Conservation (phyloP, 2,113 vertebrate genomes). For the Ochotona curzoniae region DNA sequence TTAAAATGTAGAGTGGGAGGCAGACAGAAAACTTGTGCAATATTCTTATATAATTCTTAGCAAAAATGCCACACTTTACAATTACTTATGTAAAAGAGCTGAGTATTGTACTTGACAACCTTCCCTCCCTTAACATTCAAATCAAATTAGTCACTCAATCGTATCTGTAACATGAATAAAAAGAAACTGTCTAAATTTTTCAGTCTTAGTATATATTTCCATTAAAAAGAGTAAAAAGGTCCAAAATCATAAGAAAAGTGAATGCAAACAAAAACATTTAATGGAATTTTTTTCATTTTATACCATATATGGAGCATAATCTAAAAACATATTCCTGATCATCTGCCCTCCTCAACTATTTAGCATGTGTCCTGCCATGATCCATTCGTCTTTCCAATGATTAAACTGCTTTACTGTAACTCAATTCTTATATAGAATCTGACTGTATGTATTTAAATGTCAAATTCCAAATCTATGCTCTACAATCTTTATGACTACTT, state of each 20-base stretch:
- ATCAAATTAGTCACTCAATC: not conserved
- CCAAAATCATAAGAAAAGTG: not conserved
- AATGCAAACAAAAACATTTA: not conserved
- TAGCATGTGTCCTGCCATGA: not conserved
- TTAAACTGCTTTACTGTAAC: slow-evolving; percentile 54
- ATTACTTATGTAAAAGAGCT: not conserved
- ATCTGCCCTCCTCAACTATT: not conserved
- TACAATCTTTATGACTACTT: slow-evolving; percentile 18
- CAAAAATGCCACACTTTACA: not conserved
- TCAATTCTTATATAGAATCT: slow-evolving; percentile 18
- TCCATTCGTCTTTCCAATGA: not conserved
- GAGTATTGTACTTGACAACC: not conserved
- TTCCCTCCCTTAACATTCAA: slow-evolving; percentile 22
- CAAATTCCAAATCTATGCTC: not conserved
- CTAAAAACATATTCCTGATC: not conserved
- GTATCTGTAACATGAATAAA: slow-evolving; percentile 19
- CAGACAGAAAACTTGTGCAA: slow-evolving; percentile 1
- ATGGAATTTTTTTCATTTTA: not conserved
- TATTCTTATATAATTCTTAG: slow-evolving; percentile 27
- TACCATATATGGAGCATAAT: not conserved
- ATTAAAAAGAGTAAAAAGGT: not conserved
- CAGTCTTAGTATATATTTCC: not conserved
- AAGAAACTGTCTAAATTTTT: not conserved
- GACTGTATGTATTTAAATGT: not conserved
- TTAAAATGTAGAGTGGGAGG: not conserved